Evolutionary conservation across 2,797 vertebrate genomes (phyloP), one percentile per base, ranked within the genome.

Genomic region (Caiman crocodilus): DNA sequence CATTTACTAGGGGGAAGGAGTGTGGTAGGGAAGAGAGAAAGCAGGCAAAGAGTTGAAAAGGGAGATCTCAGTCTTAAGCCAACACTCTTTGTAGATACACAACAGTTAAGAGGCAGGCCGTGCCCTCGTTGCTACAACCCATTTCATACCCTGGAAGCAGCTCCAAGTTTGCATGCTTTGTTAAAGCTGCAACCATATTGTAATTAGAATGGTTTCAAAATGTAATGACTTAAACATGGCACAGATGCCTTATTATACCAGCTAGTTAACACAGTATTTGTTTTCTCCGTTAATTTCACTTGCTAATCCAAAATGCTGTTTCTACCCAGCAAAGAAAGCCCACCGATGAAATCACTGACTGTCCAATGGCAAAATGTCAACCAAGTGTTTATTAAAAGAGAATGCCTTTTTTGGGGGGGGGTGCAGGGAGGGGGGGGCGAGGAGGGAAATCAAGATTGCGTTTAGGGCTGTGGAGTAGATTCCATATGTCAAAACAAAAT

Each of bases 221-320:
- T 96, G 92, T 96, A 97, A 96, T 94, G 93, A 96, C 92, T 96
- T 95, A 86, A 96, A 90, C 85, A 95, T 91, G 87, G 95, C 95
- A 97, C 96, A 96, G 96, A 96, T 95, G 94, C 90, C 94, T 96
- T 96, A 96, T 96, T 97, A 96, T 96, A 95, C 94, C 95, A 93
- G 96, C 93, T 93, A 93, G 96, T 96, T 97, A 94, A 96, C 96
- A 96, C 92, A 74, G 89, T 96, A 91, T 96, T 96, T 96, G 94
- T 93, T 95, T 96, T 93, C 89, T 85, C 91, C 94, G 94, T 95
- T 94, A 88, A 96, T 96, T 96, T 95, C 92, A 95, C 96, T 96
- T 97, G 96, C 96, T 97, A 96, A 97, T 96, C 94, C 94, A 96
- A 95, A 96, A 95, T 92, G 91, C 87, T 89, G 87, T 82, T 92